Evolutionary conservation across 2,888 invertebrate species (phyloP).

Genomic region (Phymatocera aterrima): DNA sequence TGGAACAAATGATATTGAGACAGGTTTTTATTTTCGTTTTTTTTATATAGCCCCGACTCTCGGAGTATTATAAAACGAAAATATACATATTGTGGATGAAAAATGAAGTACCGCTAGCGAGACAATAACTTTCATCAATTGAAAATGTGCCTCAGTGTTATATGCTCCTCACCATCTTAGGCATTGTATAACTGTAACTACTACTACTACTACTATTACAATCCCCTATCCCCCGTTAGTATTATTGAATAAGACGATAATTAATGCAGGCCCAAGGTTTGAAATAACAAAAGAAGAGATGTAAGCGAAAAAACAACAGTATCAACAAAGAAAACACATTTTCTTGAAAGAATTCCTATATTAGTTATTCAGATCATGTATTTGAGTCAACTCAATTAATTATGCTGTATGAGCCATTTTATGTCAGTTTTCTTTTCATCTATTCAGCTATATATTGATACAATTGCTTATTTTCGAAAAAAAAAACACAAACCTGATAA

Average conservation of each 20-base stretch:
- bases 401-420: slow-evolving; percentile 32
- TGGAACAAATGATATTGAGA: slow-evolving; percentile 34
- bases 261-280: slow-evolving; percentile 27
- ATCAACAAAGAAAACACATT: too few relatives aligned
- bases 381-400: slow-evolving; percentile 32
- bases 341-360: slow-evolving; percentile 39
- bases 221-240: slow-evolving; percentile 38
- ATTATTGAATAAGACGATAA: slow-evolving; percentile 35
- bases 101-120: slow-evolving; percentile 9
- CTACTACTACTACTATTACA: too few relatives aligned
- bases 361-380: slow-evolving; percentile 41
- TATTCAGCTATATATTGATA: background rate
- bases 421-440: slow-evolving; percentile 28
- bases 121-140: slow-evolving; percentile 37
- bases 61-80: background rate
- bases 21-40: slow-evolving; percentile 26
- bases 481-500: background rate
- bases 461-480: slow-evolving; percentile 19
- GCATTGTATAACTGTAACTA: slow-evolving; percentile 32
- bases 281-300: background rate
- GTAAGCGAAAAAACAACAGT: too few relatives aligned
- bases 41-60: too few relatives aligned
- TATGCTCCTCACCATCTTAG: slow-evolving; percentile 25
- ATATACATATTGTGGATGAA: too few relatives aligned
- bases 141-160: slow-evolving; percentile 35